Evolutionary conservation across 2,113 vertebrate genomes (phyloP).

Genomic region (Psephotus haematonotus): DNA sequence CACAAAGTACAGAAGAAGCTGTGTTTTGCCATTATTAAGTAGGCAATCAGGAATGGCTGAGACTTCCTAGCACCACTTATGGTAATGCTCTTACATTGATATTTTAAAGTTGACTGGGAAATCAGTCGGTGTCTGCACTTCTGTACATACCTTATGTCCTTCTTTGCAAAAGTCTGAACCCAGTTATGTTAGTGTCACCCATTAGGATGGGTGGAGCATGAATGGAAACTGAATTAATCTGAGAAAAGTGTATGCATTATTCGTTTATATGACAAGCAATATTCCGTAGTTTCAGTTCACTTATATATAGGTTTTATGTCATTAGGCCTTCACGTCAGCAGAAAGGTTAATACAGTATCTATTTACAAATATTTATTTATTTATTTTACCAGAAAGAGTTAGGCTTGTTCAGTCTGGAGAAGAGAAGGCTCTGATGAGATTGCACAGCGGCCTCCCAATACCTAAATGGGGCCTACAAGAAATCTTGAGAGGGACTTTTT

Average conservation of each 20-base stretch:
- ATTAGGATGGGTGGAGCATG: background rate
- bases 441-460: background rate
- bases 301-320: background rate
- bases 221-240: background rate
- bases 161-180: background rate
- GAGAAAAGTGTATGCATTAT: background rate
- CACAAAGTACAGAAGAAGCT: background rate
- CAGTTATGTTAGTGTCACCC: background rate
- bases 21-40: background rate
- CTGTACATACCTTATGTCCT: background rate
- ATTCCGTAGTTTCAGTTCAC: background rate
- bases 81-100: background rate
- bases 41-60: background rate
- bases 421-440: background rate
- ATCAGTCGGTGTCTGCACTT: background rate
- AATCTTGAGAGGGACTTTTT: background rate
- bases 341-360: background rate
- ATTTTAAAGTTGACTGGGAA: background rate
- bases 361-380: background rate
- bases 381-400: background rate
- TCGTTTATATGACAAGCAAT: background rate
- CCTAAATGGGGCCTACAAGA: background rate
- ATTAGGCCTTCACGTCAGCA: background rate
- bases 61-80: background rate
- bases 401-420: background rate